phyloP scores from a whole-genome alignment of 2,797 vertebrate species.

The Liasis olivaceus region DNA sequence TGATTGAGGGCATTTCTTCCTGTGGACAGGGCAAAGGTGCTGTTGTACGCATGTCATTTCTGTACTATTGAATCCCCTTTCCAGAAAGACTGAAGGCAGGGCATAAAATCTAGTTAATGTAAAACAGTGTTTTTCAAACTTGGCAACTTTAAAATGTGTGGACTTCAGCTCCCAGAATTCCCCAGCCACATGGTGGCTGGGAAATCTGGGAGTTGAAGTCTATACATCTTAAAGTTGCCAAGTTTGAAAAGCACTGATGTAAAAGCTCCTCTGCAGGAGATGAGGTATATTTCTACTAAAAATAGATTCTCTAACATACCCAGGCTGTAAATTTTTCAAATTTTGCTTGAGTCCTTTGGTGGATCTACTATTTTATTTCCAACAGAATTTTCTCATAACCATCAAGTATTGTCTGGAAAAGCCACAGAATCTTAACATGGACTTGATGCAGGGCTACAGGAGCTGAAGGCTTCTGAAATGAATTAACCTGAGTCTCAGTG shows the following conservation, averaged over 20 bases:
- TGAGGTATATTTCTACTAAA: background rate
- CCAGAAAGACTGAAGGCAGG: background rate
- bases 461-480: background rate
- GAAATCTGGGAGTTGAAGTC: background rate
- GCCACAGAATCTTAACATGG: background rate
- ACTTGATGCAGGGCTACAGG: background rate
- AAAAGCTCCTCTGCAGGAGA: background rate
- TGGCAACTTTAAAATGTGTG: background rate
- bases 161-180: too few species aligned
- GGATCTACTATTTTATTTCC: background rate
- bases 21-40: background rate
- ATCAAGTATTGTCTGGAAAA: background rate
- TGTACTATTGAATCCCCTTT: background rate
- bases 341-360: background rate
- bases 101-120: background rate
- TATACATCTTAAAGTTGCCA: background rate
- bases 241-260: background rate
- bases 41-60: background rate
- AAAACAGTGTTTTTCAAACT: background rate
- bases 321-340: background rate
- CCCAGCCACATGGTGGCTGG: background rate
- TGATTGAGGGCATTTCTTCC: background rate
- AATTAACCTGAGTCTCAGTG: background rate
- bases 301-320: background rate
- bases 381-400: background rate